These are phyloP conservation scores for Spodoptera picta DNA, from an alignment of 2,888 invertebrate species.

Conservation along the genomic window DNA sequence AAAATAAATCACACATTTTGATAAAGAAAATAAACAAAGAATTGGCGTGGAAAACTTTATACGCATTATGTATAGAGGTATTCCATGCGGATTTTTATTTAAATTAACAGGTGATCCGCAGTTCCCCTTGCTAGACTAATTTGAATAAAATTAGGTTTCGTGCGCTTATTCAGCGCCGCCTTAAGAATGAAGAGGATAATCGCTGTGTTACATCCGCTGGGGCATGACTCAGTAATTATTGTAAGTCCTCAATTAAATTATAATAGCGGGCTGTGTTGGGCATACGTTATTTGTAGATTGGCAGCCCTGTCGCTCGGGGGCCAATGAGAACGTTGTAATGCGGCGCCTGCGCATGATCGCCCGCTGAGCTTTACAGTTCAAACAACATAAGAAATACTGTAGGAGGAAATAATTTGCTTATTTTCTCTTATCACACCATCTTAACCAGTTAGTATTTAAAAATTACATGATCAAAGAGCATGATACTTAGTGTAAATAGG, in stretches of 20 bases:
- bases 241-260: constrained; percentile 80
- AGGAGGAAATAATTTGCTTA: constrained; percentile 59
- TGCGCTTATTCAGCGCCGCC: constrained; percentile 46
- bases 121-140: constrained; percentile 43
- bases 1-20: constrained; percentile 46
- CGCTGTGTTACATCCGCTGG: constrained; percentile 66
- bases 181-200: constrained; percentile 61
- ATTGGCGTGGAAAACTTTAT: constrained; percentile 16
- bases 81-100: constrained; percentile 29
- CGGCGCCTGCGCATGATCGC: constrained; percentile 84
- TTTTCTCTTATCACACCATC: constrained; percentile 48
- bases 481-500: constrained; percentile 13
- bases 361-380: constrained; percentile 78
- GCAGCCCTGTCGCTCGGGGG: constrained; percentile 84
- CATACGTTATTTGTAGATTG: constrained; percentile 81
- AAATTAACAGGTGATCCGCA: constrained; percentile 34
- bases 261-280: constrained; percentile 73
- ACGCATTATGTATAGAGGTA: constrained; percentile 7
- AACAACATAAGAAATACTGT: constrained; percentile 70
- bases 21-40: constrained; percentile 49
- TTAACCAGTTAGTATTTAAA: constrained; percentile 34
- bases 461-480: constrained; percentile 31
- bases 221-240: constrained; percentile 71
- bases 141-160: constrained; percentile 62
- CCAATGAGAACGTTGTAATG: constrained; percentile 81